These are phyloP conservation scores for Scrobipalpa atriplicella DNA, from an alignment of 2,888 invertebrate species.

Conservation along the genomic window DNA sequence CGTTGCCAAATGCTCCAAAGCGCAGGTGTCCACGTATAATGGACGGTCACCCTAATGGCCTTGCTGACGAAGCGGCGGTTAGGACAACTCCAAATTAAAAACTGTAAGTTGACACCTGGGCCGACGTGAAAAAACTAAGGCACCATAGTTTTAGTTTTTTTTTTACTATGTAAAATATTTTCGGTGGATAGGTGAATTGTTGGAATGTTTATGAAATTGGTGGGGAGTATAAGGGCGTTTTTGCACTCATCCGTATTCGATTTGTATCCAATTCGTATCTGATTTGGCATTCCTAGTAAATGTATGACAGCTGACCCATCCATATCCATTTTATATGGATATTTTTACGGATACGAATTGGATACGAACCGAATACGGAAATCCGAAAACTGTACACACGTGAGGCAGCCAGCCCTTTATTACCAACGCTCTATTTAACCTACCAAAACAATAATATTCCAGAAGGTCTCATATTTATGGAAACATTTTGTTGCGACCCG, in stretches of 20 bases:
- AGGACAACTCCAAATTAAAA: slow-evolving; percentile 42
- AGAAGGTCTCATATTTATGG: not conserved
- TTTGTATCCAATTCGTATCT: too few relatives aligned
- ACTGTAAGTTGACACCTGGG: slow-evolving; percentile 40
- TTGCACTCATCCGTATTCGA: too few relatives aligned
- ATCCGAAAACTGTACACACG: too few relatives aligned
- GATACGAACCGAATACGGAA: too few relatives aligned
- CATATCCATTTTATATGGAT: too few relatives aligned
- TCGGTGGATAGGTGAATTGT: too few relatives aligned
- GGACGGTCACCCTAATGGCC: slow-evolving; percentile 34
- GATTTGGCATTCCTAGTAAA: too few relatives aligned
- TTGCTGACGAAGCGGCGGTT: slow-evolving; percentile 26
- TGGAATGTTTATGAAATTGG: not conserved
- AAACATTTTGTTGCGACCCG: not conserved
- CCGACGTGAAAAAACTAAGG: not conserved
- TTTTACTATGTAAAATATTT: not conserved
- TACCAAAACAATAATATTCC: not conserved
- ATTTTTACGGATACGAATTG: too few relatives aligned
- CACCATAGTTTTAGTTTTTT: not conserved
- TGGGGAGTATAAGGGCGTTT: not conserved
- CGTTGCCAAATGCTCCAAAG: slow-evolving; percentile 42
- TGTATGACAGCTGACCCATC: too few relatives aligned
- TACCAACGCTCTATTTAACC: too few relatives aligned
- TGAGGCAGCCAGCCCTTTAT: too few relatives aligned
- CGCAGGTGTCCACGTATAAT: slow-evolving; percentile 49